phyloP scores from a whole-genome alignment of 2,113 vertebrate species.

The Platysteira castanea region DNA sequence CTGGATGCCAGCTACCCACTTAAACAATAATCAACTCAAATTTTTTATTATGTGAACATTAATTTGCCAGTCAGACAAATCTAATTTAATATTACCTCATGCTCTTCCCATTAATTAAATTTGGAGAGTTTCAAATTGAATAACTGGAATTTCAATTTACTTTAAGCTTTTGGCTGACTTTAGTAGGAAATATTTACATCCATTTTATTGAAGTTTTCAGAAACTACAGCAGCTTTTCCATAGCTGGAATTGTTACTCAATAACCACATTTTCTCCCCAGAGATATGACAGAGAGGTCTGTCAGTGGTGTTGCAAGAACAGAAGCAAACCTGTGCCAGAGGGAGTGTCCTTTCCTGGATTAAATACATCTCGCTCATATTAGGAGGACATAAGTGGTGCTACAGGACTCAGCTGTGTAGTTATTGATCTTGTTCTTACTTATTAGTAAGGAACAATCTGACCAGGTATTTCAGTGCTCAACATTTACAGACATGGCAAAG shows the following conservation, averaged over 20 bases:
- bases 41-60: slow-evolving; percentile 68
- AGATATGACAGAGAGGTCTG: neutral
- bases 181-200: slow-evolving; percentile 28
- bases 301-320: neutral
- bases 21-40: slow-evolving; percentile 76
- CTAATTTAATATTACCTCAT: slow-evolving; percentile 75
- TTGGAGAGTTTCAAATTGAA: slow-evolving; percentile 37
- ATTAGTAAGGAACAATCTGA: neutral
- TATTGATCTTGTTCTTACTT: neutral
- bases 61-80: slow-evolving; percentile 68
- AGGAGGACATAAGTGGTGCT: neutral
- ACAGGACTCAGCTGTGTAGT: neutral
- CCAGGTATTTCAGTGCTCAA: neutral
- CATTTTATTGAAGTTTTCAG: slow-evolving; percentile 5
- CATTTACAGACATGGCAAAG: neutral
- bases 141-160: slow-evolving; percentile 58
- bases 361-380: neutral
- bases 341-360: neutral
- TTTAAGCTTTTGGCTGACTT: slow-evolving; percentile 54
- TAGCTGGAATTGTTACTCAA: neutral
- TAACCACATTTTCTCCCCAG: neutral
- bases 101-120: slow-evolving; percentile 71
- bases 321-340: neutral
- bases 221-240: neutral
- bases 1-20: slow-evolving; percentile 75